Percentiles rank a stretch among this genome's conserved stretches.
Evolutionary conservation across 1,140 invertebrate genomes (phyloP).

Genomic region (Atta cephalotes): DNA sequence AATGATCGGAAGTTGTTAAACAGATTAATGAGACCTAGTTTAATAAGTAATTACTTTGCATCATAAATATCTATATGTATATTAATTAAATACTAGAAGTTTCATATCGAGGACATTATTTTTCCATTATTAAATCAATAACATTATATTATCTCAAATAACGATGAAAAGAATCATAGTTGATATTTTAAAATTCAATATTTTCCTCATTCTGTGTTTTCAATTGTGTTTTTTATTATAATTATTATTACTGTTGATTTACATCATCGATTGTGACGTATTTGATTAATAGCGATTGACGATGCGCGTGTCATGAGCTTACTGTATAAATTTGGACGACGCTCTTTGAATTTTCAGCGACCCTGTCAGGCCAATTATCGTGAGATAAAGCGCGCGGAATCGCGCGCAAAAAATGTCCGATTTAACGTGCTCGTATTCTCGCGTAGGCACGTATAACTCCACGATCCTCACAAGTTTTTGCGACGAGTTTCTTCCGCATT

Average conservation of each 20-base stretch:
- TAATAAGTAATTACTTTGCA: background rate
- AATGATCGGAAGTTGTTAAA: constrained; percentile 12
- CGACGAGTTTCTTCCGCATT: constrained; percentile 36
- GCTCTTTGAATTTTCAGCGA: background rate
- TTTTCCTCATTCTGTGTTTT: background rate
- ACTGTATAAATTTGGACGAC: constrained; percentile 3
- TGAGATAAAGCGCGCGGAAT: constrained; percentile 21
- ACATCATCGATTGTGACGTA: background rate
- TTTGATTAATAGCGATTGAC: background rate
- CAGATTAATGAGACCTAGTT: background rate
- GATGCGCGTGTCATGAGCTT: background rate
- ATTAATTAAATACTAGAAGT: background rate
- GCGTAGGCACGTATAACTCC: background rate
- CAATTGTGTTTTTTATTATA: background rate
- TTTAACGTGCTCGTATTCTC: constrained; percentile 28
- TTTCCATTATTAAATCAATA: constrained; percentile 9
- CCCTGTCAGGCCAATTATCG: constrained; percentile 13
- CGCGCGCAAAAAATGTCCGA: constrained; percentile 25
- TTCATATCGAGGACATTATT: background rate
- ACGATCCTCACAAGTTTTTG: constrained; percentile 18
- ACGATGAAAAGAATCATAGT: background rate
- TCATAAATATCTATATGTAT: background rate
- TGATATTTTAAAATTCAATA: background rate
- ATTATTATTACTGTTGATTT: background rate
- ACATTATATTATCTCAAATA: constrained; percentile 1